Evolutionary conservation across 2,113 vertebrate species (phyloP).

Genomic region (Beaufortia kweichowensis): DNA sequence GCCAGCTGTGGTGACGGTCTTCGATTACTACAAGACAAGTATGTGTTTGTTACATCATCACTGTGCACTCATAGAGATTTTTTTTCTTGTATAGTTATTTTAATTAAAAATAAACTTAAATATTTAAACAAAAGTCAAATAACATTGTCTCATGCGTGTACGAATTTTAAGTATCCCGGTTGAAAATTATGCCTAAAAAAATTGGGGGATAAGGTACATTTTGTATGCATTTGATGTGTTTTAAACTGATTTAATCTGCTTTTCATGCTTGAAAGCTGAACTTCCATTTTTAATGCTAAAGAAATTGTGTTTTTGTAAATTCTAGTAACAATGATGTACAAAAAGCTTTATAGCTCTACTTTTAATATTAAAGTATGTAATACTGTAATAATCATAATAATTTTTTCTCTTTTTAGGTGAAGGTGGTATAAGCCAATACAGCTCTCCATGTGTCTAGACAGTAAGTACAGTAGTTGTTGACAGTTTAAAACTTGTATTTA

Average conservation of each 20-base stretch:
- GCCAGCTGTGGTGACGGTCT: conserved; percentile 79
- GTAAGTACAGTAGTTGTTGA: not conserved
- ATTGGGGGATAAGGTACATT: no score
- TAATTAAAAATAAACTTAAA: no score
- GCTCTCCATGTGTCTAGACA: conserved; percentile 60
- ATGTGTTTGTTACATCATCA: conserved; percentile 37
- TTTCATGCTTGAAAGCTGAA: not conserved
- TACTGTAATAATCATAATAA: no score
- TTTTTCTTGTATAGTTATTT: not conserved
- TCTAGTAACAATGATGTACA: not conserved
- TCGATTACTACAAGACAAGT: conserved; percentile 87
- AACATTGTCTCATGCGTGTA: no score
- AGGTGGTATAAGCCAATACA: conserved; percentile 65
- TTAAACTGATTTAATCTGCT: no score
- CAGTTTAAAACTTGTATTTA: not conserved
- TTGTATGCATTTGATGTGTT: no score
- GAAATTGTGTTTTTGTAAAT: not conserved
- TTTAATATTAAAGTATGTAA: no score
- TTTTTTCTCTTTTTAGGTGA: conserved; percentile 61
- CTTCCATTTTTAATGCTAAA: not conserved
- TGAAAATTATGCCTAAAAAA: no score
- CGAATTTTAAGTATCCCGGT: no score
- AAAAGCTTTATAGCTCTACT: no score
- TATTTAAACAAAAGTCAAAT: no score
- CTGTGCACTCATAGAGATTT: not conserved